These are phyloP conservation scores for Amblyjoppa fuscipennis DNA, from an alignment of 2,888 invertebrate genomes.

Conservation along the genomic window DNA sequence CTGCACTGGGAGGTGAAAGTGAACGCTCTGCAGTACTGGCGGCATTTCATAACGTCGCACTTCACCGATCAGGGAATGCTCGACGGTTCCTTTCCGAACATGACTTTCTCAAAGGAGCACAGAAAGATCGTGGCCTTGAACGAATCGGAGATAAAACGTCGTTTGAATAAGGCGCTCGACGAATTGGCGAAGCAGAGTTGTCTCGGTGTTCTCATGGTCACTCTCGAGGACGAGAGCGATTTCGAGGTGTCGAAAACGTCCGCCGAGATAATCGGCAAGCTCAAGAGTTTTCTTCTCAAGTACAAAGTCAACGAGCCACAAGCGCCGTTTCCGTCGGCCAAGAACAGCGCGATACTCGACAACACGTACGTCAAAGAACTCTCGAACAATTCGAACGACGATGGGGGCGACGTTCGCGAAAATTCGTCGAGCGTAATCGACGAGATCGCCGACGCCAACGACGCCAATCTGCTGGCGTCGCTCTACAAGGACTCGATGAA, in stretches of 20 bases:
- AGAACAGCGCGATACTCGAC: conserved; percentile 79
- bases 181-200: conserved; percentile 90
- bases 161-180: conserved; percentile 89
- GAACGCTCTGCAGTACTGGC: conserved; percentile 91
- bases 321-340: conserved; percentile 70
- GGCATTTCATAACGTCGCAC: conserved; percentile 88
- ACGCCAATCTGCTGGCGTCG: conserved; percentile 88
- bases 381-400: conserved; percentile 67
- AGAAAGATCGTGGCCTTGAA: conserved; percentile 92
- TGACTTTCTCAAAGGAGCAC: conserved; percentile 92
- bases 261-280: conserved; percentile 86
- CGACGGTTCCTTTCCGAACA: conserved; percentile 91
- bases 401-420: conserved; percentile 72
- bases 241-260: conserved; percentile 90
- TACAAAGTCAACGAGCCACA: conserved; percentile 80
- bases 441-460: conserved; percentile 88
- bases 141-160: conserved; percentile 88
- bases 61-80: conserved; percentile 93
- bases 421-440: conserved; percentile 88
- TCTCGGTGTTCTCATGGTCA: conserved; percentile 89
- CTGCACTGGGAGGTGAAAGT: conserved; percentile 94
- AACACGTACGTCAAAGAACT: conserved; percentile 74
- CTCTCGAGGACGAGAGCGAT: conserved; percentile 90
- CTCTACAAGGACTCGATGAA: conserved; percentile 88
- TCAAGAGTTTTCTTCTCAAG: conserved; percentile 86